These are phyloP conservation scores for Antennarius maculatus DNA, from an alignment of 2,797 vertebrate species.

Conservation along the genomic window DNA sequence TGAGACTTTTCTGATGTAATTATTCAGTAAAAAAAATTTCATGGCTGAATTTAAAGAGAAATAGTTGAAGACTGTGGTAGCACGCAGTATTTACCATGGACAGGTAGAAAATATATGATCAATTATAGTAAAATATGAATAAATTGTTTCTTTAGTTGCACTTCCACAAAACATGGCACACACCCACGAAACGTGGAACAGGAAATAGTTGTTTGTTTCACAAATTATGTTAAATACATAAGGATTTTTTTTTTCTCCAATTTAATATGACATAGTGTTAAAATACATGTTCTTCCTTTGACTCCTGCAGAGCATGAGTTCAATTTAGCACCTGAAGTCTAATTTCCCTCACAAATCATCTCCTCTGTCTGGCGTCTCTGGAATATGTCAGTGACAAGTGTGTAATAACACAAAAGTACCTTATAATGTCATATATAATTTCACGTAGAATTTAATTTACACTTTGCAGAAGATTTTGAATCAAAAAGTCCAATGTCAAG, in stretches of 20 bases:
- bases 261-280: slow-evolving; percentile 56
- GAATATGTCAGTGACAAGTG: slow-evolving; percentile 36
- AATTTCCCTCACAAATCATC: slow-evolving; percentile 54
- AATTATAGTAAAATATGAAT: slow-evolving; percentile 10
- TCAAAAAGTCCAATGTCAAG: background rate
- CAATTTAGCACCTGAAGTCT: slow-evolving; percentile 55
- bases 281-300: slow-evolving; percentile 37
- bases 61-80: slow-evolving; percentile 16
- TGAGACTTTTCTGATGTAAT: background rate
- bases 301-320: slow-evolving; percentile 54
- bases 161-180: slow-evolving; percentile 18
- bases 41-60: background rate
- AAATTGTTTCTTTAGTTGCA: slow-evolving; percentile 24
- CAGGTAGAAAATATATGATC: slow-evolving; percentile 19
- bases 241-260: slow-evolving; percentile 42
- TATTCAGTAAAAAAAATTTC: background rate
- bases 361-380: slow-evolving; percentile 29
- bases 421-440: slow-evolving; percentile 24
- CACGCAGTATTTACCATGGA: slow-evolving; percentile 1
- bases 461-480: background rate
- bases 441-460: background rate
- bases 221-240: background rate
- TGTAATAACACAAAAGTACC: too few species aligned
- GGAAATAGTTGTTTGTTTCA: slow-evolving; percentile 15
- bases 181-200: background rate